Percentiles rank a stretch among this genome's conserved stretches.
These are phyloP conservation scores for Caenorhabditis angaria DNA, from an alignment of 2,888 invertebrate genomes.

Conservation along the genomic window DNA sequence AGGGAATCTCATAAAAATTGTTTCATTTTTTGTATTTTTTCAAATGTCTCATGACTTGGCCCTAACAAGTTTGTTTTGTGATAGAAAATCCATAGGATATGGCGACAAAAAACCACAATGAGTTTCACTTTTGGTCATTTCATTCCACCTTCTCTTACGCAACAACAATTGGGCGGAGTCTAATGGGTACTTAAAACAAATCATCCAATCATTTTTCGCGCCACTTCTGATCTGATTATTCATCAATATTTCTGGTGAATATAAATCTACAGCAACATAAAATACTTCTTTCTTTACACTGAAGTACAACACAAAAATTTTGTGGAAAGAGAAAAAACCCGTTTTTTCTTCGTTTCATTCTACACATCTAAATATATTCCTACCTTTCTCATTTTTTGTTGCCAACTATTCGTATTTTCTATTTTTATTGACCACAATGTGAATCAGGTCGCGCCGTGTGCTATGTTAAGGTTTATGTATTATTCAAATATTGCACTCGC, in stretches of 20 bases:
- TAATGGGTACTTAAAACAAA: not conserved
- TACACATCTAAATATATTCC: not conserved
- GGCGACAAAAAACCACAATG: not conserved
- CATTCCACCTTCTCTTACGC: not conserved
- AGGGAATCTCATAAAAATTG: not conserved
- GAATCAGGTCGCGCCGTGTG: not conserved
- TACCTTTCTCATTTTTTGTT: not conserved
- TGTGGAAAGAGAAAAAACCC: not conserved
- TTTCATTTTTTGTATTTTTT: not conserved
- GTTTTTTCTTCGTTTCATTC: not conserved
- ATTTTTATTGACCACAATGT: not conserved
- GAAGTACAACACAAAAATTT: not conserved
- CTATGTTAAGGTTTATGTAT: not conserved
- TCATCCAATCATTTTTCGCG: not conserved
- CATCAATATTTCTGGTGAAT: not conserved
- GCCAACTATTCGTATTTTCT: not conserved
- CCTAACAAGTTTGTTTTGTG: not conserved
- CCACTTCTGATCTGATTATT: conserved; percentile 1
- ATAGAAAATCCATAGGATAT: not conserved
- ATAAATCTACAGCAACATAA: too few species aligned
- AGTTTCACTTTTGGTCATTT: not conserved
- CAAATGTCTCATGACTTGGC: too few species aligned
- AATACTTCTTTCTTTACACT: too few species aligned
- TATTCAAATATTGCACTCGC: not conserved
- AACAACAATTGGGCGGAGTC: not conserved